phyloP scores from a whole-genome alignment of 2,113 vertebrate genomes.

The Oceanites oceanicus region DNA sequence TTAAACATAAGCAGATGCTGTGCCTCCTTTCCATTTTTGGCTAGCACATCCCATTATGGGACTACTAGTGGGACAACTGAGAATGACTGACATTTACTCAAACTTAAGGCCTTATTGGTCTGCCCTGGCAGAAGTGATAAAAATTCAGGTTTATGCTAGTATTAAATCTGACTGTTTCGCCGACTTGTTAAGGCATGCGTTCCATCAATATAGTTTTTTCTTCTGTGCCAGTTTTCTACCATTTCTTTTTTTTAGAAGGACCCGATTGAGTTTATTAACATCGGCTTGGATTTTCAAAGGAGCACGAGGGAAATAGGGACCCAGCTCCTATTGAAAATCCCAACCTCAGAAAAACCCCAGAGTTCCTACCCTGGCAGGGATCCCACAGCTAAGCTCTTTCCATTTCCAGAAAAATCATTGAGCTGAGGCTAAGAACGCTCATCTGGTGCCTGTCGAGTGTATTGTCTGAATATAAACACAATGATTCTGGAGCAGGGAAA shows the following conservation, averaged over 20 bases:
- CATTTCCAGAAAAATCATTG: constrained; percentile 71
- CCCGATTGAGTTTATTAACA: constrained; percentile 15
- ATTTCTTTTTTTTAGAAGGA: constrained; percentile 45
- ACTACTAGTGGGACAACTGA: constrained; percentile 51
- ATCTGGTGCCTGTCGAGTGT: constrained; percentile 67
- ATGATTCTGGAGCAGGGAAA: constrained; percentile 38
- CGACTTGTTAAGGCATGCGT: background rate
- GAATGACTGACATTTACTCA: constrained; percentile 63
- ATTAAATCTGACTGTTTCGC: constrained; percentile 33
- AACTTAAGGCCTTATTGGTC: constrained; percentile 42
- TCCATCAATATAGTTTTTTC: background rate
- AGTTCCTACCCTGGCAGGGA: constrained; percentile 60
- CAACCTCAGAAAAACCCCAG: background rate
- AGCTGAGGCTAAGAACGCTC: constrained; percentile 70
- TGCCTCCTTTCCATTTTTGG: constrained; percentile 60
- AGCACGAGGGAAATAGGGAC: background rate
- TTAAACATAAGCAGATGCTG: constrained; percentile 69
- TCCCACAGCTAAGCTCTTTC: constrained; percentile 62
- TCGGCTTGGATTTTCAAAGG: background rate
- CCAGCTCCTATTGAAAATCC: background rate
- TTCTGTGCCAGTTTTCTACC: background rate
- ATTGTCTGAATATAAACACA: constrained; percentile 71
- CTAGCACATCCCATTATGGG: constrained; percentile 52
- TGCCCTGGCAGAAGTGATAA: constrained; percentile 50
- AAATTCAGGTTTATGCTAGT: constrained; percentile 53